Conservation (phyloP, 2,888 invertebrate species). For the Agrilus cyanescens region DNA sequence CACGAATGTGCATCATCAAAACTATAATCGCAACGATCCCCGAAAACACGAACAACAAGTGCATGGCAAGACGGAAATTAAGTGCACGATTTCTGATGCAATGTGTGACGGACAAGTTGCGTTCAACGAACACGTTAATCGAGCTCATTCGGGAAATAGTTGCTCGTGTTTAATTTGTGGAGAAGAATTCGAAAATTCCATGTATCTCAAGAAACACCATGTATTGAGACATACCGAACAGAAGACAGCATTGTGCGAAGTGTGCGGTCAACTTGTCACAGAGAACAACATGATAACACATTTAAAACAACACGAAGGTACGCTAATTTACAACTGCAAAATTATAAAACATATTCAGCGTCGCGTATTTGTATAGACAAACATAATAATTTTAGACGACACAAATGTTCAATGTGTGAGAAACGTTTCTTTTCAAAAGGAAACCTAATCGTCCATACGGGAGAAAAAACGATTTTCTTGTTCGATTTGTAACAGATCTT, state of each 20-base stretch:
- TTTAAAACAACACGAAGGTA: neutral
- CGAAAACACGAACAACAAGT: no score
- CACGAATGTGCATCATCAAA: no score
- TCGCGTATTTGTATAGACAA: slow-evolving; percentile 25
- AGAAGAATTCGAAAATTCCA: no score
- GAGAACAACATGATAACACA: slow-evolving; percentile 1
- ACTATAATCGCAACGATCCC: no score
- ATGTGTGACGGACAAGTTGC: neutral
- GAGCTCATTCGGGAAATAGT: no score
- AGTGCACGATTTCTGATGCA: no score
- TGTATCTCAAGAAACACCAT: no score
- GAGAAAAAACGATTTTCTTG: slow-evolving; percentile 4
- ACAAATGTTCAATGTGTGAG: slow-evolving; percentile 22
- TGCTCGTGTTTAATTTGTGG: neutral
- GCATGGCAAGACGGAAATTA: no score
- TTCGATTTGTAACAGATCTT: no score
- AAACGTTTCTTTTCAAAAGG: slow-evolving; percentile 5
- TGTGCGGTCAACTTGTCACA: slow-evolving; percentile 10
- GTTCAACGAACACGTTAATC: neutral
- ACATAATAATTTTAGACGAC: slow-evolving; percentile 41
- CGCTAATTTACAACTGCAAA: neutral
- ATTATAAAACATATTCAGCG: neutral
- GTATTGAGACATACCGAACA: slow-evolving; percentile 5
- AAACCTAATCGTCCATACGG: neutral
- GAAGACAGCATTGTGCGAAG: slow-evolving; percentile 8